Evolutionary conservation across 2,797 vertebrate genomes (phyloP), one percentile per base, ranked within the genome.

Genomic region (Halcyon smyrnensis): DNA sequence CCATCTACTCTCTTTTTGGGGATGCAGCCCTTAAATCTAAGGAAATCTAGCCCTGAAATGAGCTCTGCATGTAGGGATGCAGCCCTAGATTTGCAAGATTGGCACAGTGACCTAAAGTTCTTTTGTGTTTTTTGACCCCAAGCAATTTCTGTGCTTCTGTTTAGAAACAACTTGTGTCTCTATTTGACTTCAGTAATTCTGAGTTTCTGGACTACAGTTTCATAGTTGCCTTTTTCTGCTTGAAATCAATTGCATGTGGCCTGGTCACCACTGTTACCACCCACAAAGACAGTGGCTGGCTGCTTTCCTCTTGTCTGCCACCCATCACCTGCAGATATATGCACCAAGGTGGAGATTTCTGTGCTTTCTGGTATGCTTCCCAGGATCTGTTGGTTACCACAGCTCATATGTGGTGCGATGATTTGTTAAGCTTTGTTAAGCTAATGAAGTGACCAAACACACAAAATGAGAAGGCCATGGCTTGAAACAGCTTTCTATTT

Each of bases 231-330:
- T 18, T 53, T 30, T 82, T 68, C 23, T 82, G 8, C 12, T 50
- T 59, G 48, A 63, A 69, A 74, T 15, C 24, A 78, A 20, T 24
- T 41, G 11, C 17, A 15, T 7, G 3, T 68, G 60, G 34, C 18
- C 32, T 73, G 43, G 20, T 13, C 69, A 36, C 36, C 30, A 57
- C 21, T 59, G 9, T 69, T 59, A 16, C 9, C 23, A 67, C 19
- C 16, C 34, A 9, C 23, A 46, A 41, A 64, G 39, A 17, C 11
- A 45, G 0, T 50, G n/a, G 17, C 12, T 2, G 0, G 2, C 30
- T 89, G 37, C 8, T 37, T 77, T 73, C 48, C 14, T 67, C 34
- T 51, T 1, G 0, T 25, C 20, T 73, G 43, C 43, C 34, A 48
- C 28, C 21, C 15, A 6, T n/a, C n/a, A 27, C 18, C 23, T 68